These are phyloP conservation scores for Phylloscopus trochiloides DNA, from an alignment of 2,113 vertebrate genomes.

Conservation along the genomic window DNA sequence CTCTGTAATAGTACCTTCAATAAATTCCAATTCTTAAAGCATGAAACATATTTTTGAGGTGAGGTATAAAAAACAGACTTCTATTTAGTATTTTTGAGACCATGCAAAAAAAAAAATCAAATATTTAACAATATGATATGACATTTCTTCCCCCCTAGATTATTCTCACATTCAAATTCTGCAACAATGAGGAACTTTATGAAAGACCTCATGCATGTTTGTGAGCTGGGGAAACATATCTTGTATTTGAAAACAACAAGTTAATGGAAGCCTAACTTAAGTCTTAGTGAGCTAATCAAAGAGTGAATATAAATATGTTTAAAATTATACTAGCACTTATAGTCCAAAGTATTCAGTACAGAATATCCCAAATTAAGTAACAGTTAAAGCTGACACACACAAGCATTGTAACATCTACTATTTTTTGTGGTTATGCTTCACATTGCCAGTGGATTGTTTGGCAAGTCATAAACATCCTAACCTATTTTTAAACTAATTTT, in stretches of 20 bases:
- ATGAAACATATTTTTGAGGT: neutral
- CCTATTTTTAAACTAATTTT: neutral
- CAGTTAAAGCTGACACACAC: neutral
- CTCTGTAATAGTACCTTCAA: neutral
- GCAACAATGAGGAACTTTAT: neutral
- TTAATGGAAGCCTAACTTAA: neutral
- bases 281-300: neutral
- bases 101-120: neutral
- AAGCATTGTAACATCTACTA: neutral
- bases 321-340: neutral
- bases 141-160: rapidly evolving
- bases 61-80: neutral
- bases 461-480: neutral
- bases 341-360: neutral
- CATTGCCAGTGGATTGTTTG: neutral
- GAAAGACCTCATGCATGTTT: neutral
- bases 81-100: neutral
- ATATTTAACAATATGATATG: neutral
- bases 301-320: neutral
- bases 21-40: neutral
- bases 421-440: neutral
- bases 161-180: neutral
- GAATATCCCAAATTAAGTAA: neutral
- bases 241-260: neutral
- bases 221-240: neutral